Conservation (phyloP, 2,113 vertebrate species). For the Nycticorax nycticorax region DNA sequence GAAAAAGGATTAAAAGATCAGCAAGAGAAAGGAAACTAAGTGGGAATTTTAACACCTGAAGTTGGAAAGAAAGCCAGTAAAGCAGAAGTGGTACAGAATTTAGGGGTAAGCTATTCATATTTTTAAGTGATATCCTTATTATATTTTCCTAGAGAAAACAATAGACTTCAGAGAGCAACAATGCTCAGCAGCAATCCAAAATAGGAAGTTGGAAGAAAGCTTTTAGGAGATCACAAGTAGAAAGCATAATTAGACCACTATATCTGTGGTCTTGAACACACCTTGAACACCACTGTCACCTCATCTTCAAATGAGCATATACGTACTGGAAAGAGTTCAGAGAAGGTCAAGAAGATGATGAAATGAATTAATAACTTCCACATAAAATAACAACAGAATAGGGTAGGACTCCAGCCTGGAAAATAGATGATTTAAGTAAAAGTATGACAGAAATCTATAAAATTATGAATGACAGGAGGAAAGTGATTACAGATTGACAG, state of each 20-base stretch:
- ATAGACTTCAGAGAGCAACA: neutral
- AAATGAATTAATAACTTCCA: fast-evolving
- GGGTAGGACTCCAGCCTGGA: neutral
- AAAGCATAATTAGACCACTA: neutral
- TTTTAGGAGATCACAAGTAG: neutral
- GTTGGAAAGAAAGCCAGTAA: neutral
- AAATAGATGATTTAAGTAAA: neutral
- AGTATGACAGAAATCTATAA: neutral
- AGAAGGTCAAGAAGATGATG: neutral
- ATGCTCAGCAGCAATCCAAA: neutral
- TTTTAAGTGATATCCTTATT: neutral
- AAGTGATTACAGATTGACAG: neutral
- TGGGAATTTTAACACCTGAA: neutral
- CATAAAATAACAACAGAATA: neutral
- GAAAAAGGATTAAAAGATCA: neutral
- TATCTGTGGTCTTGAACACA: neutral
- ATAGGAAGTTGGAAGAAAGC: neutral
- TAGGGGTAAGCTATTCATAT: neutral
- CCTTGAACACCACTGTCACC: neutral
- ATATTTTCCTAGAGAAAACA: neutral
- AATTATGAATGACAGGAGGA: neutral
- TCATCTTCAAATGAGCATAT: neutral
- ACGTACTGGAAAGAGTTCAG: neutral
- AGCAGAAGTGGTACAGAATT: neutral
- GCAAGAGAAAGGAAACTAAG: neutral